These are phyloP conservation scores for Rhyzopertha dominica DNA, from an alignment of 1,140 invertebrate species.

Conservation along the genomic window DNA sequence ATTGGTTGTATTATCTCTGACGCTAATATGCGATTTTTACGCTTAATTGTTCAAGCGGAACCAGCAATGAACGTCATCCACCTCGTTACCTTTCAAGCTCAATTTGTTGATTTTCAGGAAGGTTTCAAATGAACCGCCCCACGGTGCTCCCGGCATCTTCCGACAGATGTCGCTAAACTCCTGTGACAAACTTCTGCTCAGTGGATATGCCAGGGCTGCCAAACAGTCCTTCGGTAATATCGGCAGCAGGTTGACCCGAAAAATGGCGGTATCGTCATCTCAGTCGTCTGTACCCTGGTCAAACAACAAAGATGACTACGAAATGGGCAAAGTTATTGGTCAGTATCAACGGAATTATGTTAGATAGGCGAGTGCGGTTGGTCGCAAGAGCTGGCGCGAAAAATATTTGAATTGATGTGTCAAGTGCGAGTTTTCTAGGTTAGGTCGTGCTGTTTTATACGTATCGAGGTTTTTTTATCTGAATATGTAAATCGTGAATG, in stretches of 20 bases:
- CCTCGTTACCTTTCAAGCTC: not conserved
- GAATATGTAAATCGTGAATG: constrained; percentile 13
- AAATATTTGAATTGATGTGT: too few relatives aligned
- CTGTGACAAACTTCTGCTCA: constrained; percentile 36
- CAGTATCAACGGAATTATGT: constrained; percentile 26
- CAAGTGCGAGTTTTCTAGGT: too few relatives aligned
- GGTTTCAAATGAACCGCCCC: constrained; percentile 58
- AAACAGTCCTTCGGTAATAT: constrained; percentile 50
- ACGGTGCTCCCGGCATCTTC: constrained; percentile 60
- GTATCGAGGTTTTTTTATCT: constrained; percentile 10
- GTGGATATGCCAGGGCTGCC: constrained; percentile 46
- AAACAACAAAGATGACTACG: constrained; percentile 90
- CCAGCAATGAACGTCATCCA: not conserved
- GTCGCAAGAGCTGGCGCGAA: too few relatives aligned
- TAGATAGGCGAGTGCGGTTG: constrained; percentile 1
- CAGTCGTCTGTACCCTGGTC: constrained; percentile 70
- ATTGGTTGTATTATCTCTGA: not conserved
- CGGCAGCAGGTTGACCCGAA: constrained; percentile 59
- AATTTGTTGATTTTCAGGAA: constrained; percentile 47
- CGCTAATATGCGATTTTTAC: not conserved
- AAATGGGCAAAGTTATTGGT: constrained; percentile 90
- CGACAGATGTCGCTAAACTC: constrained; percentile 51
- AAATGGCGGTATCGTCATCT: constrained; percentile 64
- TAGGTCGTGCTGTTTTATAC: not conserved
- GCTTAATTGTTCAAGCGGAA: not conserved